A percentile compares a stretch with the other conserved stretches of the same genome.
These are phyloP conservation scores for Branchipolynoe longqiensis DNA, from an alignment of 2,888 invertebrate species.

Conservation along the genomic window DNA sequence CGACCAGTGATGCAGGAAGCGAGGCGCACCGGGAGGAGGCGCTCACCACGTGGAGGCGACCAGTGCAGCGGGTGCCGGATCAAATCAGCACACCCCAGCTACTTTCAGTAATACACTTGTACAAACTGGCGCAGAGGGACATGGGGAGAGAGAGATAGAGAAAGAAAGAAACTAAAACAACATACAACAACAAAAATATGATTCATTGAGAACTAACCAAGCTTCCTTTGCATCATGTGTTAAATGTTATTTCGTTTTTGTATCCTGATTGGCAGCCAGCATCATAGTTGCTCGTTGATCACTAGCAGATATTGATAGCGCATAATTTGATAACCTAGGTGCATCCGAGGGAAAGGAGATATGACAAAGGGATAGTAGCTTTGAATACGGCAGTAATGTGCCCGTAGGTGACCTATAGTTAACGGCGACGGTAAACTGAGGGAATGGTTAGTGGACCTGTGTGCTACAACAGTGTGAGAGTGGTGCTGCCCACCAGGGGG, in stretches of 20 bases:
- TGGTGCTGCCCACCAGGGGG: constrained; percentile 5
- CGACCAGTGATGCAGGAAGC: too few species aligned
- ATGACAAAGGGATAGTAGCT: constrained; percentile 36
- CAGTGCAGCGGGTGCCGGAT: too few species aligned
- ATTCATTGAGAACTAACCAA: constrained; percentile 51
- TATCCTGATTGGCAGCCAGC: constrained; percentile 42
- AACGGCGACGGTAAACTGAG: neutral
- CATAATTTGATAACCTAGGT: constrained; percentile 41
- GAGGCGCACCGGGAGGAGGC: too few species aligned
- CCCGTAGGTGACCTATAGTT: constrained; percentile 26
- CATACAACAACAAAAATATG: constrained; percentile 7
- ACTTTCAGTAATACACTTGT: too few species aligned
- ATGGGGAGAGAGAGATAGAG: neutral
- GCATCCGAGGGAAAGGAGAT: neutral
- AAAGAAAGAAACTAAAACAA: neutral
- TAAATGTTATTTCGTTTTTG: constrained; percentile 54
- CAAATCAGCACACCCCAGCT: too few species aligned
- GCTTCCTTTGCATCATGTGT: constrained; percentile 53
- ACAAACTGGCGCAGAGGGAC: neutral
- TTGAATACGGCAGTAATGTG: constrained; percentile 39
- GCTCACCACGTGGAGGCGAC: too few species aligned
- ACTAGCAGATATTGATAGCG: constrained; percentile 27
- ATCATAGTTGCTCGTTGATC: constrained; percentile 53
- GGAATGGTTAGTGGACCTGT: constrained; percentile 23
- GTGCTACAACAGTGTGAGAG: constrained; percentile 25